Conservation (phyloP, 92 coral and sea anemone genomes). For the Virgularia gustaviana region DNA sequence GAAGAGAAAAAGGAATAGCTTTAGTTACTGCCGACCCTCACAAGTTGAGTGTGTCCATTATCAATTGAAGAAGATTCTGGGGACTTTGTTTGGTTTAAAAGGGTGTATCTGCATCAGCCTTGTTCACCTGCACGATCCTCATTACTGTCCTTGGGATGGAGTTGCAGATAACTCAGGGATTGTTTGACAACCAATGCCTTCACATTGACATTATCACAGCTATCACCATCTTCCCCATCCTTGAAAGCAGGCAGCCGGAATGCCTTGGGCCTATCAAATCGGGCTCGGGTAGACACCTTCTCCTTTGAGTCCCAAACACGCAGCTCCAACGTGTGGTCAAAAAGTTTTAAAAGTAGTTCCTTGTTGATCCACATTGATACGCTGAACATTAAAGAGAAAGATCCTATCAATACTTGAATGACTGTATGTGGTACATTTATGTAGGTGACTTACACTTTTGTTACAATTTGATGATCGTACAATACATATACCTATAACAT, state of each 20-base stretch:
- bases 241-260: slow-evolving; percentile 76
- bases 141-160: slow-evolving; percentile 64
- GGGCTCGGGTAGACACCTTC: slow-evolving; percentile 90
- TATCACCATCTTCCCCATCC: slow-evolving; percentile 63
- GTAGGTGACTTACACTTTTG: too few species aligned
- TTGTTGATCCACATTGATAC: slow-evolving; percentile 60
- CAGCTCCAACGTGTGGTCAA: slow-evolving; percentile 69
- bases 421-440: background rate
- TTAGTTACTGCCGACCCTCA: too few species aligned
- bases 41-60: too few species aligned
- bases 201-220: slow-evolving; percentile 41
- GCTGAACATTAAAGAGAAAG: slow-evolving; percentile 53
- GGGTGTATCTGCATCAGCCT: too few species aligned
- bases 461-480: too few species aligned
- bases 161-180: slow-evolving; percentile 54
- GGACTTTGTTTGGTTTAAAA: too few species aligned
- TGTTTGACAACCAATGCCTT: slow-evolving; percentile 71
- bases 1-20: too few species aligned
- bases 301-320: slow-evolving; percentile 96
- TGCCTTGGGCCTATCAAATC: slow-evolving; percentile 97
- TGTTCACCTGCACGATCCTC: too few species aligned
- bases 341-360: slow-evolving; percentile 65
- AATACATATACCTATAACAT: too few species aligned
- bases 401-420: background rate
- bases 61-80: too few species aligned